Evolutionary conservation across 2,888 invertebrate genomes (phyloP).

Genomic region (Drosophila neotestacea): DNA sequence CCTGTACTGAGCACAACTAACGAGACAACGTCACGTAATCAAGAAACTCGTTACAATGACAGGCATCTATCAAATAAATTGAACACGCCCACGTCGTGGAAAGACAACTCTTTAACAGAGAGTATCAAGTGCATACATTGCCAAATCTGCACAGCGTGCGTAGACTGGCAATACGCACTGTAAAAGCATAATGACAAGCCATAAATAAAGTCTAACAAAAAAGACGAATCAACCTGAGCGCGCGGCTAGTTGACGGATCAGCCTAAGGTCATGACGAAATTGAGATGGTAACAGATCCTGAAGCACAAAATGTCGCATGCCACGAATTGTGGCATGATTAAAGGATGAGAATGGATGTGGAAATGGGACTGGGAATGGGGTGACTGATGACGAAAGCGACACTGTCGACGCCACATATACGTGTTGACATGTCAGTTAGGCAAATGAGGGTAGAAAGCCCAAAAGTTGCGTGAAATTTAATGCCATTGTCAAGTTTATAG

Average conservation of each 20-base stretch:
- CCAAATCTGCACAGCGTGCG: conserved; percentile 47
- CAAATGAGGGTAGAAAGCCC: conserved; percentile 78
- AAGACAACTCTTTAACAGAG: conserved; percentile 47
- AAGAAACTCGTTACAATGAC: conserved; percentile 50
- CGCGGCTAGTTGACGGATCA: conserved; percentile 59
- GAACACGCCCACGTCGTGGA: conserved; percentile 58
- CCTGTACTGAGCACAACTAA: conserved; percentile 35
- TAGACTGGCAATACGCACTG: conserved; percentile 47
- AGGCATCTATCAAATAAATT: conserved; percentile 75
- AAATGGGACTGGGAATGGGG: neutral
- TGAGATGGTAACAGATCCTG: conserved; percentile 59
- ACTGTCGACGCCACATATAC: conserved; percentile 49
- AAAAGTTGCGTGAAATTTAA: conserved; percentile 36
- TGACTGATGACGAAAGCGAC: conserved; percentile 50
- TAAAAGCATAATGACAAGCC: conserved; percentile 49
- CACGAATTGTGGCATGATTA: neutral
- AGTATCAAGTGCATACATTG: conserved; percentile 26
- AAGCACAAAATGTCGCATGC: conserved; percentile 38
- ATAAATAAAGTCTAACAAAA: conserved; percentile 68
- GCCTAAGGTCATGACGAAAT: conserved; percentile 42
- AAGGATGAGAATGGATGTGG: neutral
- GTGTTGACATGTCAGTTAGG: conserved; percentile 78
- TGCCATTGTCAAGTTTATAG: conserved; percentile 27
- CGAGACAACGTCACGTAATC: conserved; percentile 41
- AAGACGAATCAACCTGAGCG: conserved; percentile 54